Evolutionary conservation across 1,140 invertebrate genomes (phyloP), one percentile per base, ranked within the genome.

Genomic region (Oncopodura yosiiana): DNA sequence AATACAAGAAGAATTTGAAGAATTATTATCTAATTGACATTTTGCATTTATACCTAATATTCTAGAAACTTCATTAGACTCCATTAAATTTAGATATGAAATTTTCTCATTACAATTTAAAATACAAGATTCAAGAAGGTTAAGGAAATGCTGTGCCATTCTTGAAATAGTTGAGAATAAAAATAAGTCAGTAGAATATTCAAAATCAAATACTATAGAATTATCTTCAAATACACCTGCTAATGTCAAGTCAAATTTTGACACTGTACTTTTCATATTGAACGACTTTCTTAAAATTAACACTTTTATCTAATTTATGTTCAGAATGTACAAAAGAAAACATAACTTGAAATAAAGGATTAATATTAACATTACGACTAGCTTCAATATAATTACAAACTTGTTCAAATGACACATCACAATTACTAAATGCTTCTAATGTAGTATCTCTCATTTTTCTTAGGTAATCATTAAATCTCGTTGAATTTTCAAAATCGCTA

Each of bases 321-420:
- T 45, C 23, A 12, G 9, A 8, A 18, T 6, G 14, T 19, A 4
- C 23, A 21, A 41, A 27, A 41, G 3, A 49, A 24, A 51, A 41
- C 3, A 51, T 16, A 14, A 27, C 38, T 51, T 51, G 49, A 23
- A 51, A 5, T n/a, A 51, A 16, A 9, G 49, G 38, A 41, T 51
- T 38, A 3, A 38, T 5, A n/a, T 4, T 5, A 6, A 51, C 9
- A 19, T 51, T 21, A 3, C 3, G 49, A 9, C 18, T n/a, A 5
- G 21, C 16, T 18, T 16, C 23, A 8, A 39, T 9, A 6, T 5
- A 4, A 8, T 41, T 38, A 18, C 49, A 38, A 9, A 51, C 11
- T 24, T 51, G 49, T 5, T 51, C 49, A 41, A 51, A 51, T 8
- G 37, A 36, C 34, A 51, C 8, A 12, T 23, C 38, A 49, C 23